Percentiles rank a stretch among this genome's conserved stretches.
Evolutionary conservation across 35 echinoderm and acorn worm genomes (phyloP).

Genomic region (Anneissia japonica): DNA sequence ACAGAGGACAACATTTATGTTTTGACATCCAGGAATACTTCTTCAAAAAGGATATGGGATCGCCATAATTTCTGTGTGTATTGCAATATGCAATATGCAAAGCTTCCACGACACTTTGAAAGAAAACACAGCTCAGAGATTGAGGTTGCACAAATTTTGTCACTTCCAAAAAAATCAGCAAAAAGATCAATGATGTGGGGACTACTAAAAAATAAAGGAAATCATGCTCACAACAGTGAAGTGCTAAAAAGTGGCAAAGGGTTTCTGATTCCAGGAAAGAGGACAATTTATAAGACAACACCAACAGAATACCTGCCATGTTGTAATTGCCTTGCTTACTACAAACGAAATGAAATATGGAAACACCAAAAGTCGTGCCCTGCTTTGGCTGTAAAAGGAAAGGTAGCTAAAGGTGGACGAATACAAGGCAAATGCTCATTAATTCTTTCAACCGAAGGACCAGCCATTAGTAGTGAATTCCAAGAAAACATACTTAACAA

Average conservation of each 20-base stretch:
- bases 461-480: no score
- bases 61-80: no score
- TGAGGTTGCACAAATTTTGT: no score
- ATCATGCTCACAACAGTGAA: conserved; percentile 35
- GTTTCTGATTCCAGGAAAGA: background rate
- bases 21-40: no score
- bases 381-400: background rate
- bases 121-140: no score
- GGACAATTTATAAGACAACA: background rate
- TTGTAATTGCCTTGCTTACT: conserved; percentile 10
- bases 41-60: no score
- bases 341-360: background rate
- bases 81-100: no score
- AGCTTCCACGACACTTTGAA: no score
- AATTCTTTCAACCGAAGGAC: conserved; percentile 11
- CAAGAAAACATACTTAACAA: background rate
- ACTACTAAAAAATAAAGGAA: conserved; percentile 33
- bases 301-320: conserved; percentile 1
- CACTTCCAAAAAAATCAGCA: conserved; percentile 14
- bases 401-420: background rate
- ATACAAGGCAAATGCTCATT: conserved; percentile 13
- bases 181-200: conserved; percentile 12
- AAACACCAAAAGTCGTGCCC: conserved; percentile 26
- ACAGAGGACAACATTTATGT: no score
- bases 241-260: conserved; percentile 11